Evolutionary conservation across 1,140 invertebrate species (phyloP), one percentile per base, ranked within the genome.

Genomic region (Neodiprion fabricii): DNA sequence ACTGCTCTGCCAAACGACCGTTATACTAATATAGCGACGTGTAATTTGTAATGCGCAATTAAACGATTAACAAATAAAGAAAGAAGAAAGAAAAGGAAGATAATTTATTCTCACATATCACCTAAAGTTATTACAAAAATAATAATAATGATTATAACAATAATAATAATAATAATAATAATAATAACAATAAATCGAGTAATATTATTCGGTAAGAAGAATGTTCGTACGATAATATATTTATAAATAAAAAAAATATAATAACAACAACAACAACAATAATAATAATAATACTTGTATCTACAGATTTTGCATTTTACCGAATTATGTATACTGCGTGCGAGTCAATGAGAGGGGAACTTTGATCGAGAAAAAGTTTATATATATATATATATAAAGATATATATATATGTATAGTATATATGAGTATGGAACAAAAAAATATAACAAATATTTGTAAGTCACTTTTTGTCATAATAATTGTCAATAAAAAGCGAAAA

Each of bases 381-480:
- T 21, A 21, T 21, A 21, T 21, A 21, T 21, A 21, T 21, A 21
- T 21, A 21, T 21, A 21, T 21, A 21, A 21, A 21, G 17, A 21
- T 21, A 21, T 21, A 21, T 21, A 21, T 21, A 21, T 21, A 21
- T 21, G 1, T 21, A 21, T 21, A 21, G 17, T 21, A 21, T 21
- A 53, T 10, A 53, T 53, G 9, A 10, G 14, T 53, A 53, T 53
- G 14, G 9, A 53, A 53, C 14, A 53, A 53, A 10, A 14, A 53
- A 53, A 10, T 10, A 10, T 53, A 53, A 53, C 14, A 53, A 53
- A 53, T 53, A 53, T 53, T 53, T 53, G 50, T 53, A 53, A 53
- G 50, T 53, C 50, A 53, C 50, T 53, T 83, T 84, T 83, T 84
- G 82, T 84, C 82, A 83, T 79, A 78, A 80, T 82, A 75, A 83